Base-by-base conservation (phyloP, 2,888 invertebrate species). In the Drosophila neoperkinsi region DNA sequence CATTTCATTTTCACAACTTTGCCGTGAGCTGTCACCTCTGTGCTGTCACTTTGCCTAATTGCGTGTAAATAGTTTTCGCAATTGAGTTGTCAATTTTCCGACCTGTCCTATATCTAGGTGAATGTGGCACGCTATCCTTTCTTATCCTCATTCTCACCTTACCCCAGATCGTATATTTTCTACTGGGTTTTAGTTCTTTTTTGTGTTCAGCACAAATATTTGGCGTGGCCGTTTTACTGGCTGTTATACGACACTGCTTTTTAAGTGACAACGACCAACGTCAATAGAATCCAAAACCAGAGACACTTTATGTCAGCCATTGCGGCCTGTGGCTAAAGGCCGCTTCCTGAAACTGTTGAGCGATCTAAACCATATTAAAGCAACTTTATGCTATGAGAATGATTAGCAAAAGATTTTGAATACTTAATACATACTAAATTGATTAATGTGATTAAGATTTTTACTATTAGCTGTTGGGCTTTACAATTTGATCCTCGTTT, bases 41-140 rank as follows among this genome's bases (percentile, higher is more conserved):
- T 50, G 63, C 72, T 51, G 75, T 69, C 86, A 67, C 78, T 84
- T 77, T 82, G 68, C 80, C 79, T 87, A 87, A 87, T 88, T 82
- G 88, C 82, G 77, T 87, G 86, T 81, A 87, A 88, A 87, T 88
- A 88, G 88, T 81, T 84, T 84, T 84, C 81, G 73, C 79, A 87
- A 87, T 87, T 88, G 88, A 87, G 88, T 88, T 88, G 86, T 81
- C 88, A 87, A 86, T 81, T 81, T 84, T 74, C 28, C 56, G 49
- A 70, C 74, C 61, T 66, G 77, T 71, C 61, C 53, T 55, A 33
- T 25, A 46, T 13, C 55, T 62, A 55, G 68, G 41, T 66, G 56
- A 75, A 56, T 55, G 51, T 65, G 50, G n/a, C 41, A 28, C 28
- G 43, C 51, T 43, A 21, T 65, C 49, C 56, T 64, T 57, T 34